Evolutionary conservation across 2,797 vertebrate species (phyloP), one percentile per base, ranked within the genome.

Genomic region (Chaunax sp.): DNA sequence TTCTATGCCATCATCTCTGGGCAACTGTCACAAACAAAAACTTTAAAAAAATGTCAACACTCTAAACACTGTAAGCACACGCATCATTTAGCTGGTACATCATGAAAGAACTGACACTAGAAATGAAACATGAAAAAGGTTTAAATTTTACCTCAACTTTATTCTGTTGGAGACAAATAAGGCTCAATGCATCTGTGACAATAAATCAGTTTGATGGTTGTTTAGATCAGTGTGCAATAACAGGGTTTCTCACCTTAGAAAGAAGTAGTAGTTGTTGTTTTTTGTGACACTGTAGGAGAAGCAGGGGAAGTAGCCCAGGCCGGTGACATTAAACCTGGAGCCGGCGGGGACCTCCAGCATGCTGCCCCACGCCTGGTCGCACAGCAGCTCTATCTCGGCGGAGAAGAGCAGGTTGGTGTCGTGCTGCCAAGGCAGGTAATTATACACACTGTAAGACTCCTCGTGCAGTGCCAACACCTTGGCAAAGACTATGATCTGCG

Each of bases 321-420:
- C 95, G 28, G 92, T 94, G 75, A 96, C 89, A 69, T 96, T 96
- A 40, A 96, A 94, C 82, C 93, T 87, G 80, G 95, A 95, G 2
- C 95, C 95, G 2, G 94, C 89, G 3, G 95, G 95, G 28, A 96
- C 92, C 90, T 95, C 95, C 87, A 96, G 79, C 95, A 95, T 96
- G 88, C 93, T 94, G 50, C 95, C 95, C 95, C 95, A 96, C 25
- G 94, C 94, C 88, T 95, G 95, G 83, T 95, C 95, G 75, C 95
- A 95, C 70, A 92, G 84, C 75, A 95, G 87, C 91, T 95, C 95
- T 52, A 96, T 94, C 89, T 95, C 95, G 0, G 95, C 94, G 3
- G 94, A 92, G 81, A 90, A 96, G 54, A 95, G 93, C 33, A 95
- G 91, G 71, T 94, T 94, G 5, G 91, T 84, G 85, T 94, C 91